Evolutionary conservation across 2,888 invertebrate species (phyloP).

Genomic region (Galerucella calmariensis): DNA sequence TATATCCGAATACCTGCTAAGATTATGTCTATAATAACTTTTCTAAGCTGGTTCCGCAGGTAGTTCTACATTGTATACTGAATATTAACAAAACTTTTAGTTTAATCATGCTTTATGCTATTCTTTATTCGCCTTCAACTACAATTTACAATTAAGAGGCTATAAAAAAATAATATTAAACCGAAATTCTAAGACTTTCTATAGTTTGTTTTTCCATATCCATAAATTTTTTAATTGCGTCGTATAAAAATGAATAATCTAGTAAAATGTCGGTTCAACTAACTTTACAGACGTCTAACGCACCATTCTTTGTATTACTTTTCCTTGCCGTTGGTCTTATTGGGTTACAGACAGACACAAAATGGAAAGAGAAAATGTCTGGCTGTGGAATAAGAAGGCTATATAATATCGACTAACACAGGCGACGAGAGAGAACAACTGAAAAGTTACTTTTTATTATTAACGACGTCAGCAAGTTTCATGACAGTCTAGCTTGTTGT

Average conservation of each 20-base stretch:
- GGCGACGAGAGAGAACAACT: background rate
- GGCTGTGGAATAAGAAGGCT: background rate
- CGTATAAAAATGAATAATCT: background rate
- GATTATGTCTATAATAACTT: no score
- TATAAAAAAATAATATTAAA: no score
- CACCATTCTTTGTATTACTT: background rate
- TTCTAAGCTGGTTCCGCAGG: no score
- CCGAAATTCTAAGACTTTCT: no score
- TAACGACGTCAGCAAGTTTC: slow-evolving; percentile 26
- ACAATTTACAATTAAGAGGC: no score
- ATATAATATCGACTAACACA: background rate
- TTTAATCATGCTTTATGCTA: no score
- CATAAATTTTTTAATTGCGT: background rate
- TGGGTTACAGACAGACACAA: background rate
- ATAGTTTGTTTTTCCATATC: no score
- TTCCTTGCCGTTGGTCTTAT: background rate
- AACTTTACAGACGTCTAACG: background rate
- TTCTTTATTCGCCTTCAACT: no score
- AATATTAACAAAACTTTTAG: no score
- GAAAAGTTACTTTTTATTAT: slow-evolving; percentile 13
- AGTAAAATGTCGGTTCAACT: background rate
- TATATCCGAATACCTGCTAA: no score
- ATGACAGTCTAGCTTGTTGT: background rate
- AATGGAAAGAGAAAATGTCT: slow-evolving; percentile 4
- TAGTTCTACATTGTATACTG: no score